Evolutionary conservation across 2,113 vertebrate genomes (phyloP), one percentile per base, ranked within the genome.

Genomic region (Podarcis cretensis): DNA sequence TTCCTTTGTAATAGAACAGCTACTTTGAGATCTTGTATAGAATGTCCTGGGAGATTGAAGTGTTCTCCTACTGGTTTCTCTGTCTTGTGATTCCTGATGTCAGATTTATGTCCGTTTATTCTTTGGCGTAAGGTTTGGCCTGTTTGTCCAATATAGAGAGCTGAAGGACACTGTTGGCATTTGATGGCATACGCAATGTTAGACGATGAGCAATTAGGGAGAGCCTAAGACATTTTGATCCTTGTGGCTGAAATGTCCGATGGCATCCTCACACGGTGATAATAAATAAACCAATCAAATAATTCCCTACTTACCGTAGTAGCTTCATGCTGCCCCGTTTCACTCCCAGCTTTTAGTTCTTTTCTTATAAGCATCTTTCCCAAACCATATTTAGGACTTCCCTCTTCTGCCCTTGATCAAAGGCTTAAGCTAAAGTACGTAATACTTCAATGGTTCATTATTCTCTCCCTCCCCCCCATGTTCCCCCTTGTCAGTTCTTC

Each of bases 391-490:
- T n/a, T 80, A 57, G 48, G 48, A 30, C 14, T n/a, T 59, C 32
- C 18, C 77, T 30, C n/a, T 79, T 30, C 48, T 79, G 27, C 48
- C 27, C 12, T 14, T 80, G 54, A 14, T 57, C 30, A 27, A 79
- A 16, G 27, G 1, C 48, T 73, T 59, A 80, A 77, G 23, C 23
- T n/a, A 18, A 80, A 81, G 30, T 81, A 35, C 6, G 30, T 27
- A 57, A 16, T 9, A 8, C 27, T 59, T 3, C 1, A 80, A 6
- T 32, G 25, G 16, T n/a, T 30, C 25, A 32, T 35, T 30, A 18
- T n/a, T 23, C 16, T 23, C 16, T 16, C 27, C 4, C n/a, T 3
- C 57, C 12, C 14, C 18, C 7, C 21, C 25, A 69, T 1, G 0
- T 12, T 80, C 20, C 20, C n/a, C 54, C 54, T 14, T 80, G 77